These are phyloP conservation scores for Apotomis betuletana DNA, from an alignment of 2,888 invertebrate genomes.

Conservation along the genomic window DNA sequence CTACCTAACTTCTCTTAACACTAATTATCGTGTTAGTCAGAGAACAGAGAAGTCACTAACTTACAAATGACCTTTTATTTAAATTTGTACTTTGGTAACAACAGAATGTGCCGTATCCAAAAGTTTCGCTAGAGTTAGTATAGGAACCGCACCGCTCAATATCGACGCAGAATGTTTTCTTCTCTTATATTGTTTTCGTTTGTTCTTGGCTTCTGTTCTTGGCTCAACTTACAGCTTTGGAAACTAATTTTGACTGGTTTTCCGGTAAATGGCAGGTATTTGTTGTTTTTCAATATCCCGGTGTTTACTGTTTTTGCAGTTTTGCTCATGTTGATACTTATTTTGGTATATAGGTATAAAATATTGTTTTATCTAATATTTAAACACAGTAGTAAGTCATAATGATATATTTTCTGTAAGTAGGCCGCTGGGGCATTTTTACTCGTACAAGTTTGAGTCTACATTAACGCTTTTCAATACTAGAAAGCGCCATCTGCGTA, in stretches of 20 bases:
- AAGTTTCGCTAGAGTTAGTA: not conserved
- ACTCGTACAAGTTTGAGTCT: too few relatives aligned
- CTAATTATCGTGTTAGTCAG: too few relatives aligned
- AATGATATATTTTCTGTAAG: too few relatives aligned
- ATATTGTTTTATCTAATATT: too few relatives aligned
- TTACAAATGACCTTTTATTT: not conserved
- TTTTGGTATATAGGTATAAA: not conserved
- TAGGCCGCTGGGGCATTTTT: too few relatives aligned
- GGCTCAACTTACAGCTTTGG: conserved; percentile 49
- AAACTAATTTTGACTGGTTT: conserved; percentile 60
- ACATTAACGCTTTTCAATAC: too few relatives aligned
- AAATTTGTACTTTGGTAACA: not conserved
- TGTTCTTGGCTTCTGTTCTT: conserved; percentile 52
- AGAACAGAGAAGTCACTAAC: not conserved
- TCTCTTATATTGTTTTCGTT: conserved; percentile 56
- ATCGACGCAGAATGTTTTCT: conserved; percentile 45
- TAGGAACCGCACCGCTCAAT: conserved; percentile 35
- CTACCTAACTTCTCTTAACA: too few relatives aligned
- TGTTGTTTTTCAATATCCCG: conserved; percentile 50
- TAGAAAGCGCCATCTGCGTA: too few relatives aligned
- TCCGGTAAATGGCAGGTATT: conserved; percentile 47
- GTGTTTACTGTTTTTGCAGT: not conserved
- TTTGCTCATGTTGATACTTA: not conserved
- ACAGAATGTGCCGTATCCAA: conserved; percentile 8
- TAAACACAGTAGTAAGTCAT: too few relatives aligned